phyloP scores from a whole-genome alignment of 2,113 vertebrate species.

The Limnothrissa miodon region DNA sequence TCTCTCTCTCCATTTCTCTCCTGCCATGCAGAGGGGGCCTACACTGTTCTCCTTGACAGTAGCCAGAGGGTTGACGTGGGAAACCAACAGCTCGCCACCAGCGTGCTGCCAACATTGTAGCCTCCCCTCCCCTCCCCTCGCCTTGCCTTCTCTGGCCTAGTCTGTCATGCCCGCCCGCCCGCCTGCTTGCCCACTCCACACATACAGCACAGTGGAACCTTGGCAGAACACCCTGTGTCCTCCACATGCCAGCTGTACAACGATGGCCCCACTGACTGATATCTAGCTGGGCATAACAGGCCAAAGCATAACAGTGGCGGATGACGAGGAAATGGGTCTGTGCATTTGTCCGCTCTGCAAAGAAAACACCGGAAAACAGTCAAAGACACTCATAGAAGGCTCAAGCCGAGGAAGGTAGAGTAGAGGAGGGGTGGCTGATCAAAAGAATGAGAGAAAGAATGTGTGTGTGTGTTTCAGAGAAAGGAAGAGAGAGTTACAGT shows the following conservation, averaged over 20 bases:
- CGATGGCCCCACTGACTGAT: conserved; percentile 15
- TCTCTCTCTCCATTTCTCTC: conserved; percentile 28
- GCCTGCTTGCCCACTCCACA: neutral
- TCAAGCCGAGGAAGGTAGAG: neutral
- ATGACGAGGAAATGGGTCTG: neutral
- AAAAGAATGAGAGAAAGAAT: neutral
- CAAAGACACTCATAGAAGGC: neutral
- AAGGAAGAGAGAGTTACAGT: neutral
- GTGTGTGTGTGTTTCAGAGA: neutral
- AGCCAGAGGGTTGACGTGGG: conserved; percentile 49
- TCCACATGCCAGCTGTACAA: conserved; percentile 44
- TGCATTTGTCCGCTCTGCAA: neutral
- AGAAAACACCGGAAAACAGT: neutral
- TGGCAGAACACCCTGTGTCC: conserved; percentile 32
- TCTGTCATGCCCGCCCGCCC: neutral
- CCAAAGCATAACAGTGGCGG: neutral
- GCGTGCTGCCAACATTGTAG: conserved; percentile 38
- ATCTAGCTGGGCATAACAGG: conserved; percentile 14
- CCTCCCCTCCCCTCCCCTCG: neutral
- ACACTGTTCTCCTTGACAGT: conserved; percentile 50
- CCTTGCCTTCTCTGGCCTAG: neutral
- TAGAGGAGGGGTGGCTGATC: neutral
- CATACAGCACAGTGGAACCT: conserved; percentile 9
- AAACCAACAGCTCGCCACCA: conserved; percentile 43
- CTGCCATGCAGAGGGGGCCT: conserved; percentile 37